Evolutionary conservation across 2,888 invertebrate genomes (phyloP).

Genomic region (Octonoba sinensis): DNA sequence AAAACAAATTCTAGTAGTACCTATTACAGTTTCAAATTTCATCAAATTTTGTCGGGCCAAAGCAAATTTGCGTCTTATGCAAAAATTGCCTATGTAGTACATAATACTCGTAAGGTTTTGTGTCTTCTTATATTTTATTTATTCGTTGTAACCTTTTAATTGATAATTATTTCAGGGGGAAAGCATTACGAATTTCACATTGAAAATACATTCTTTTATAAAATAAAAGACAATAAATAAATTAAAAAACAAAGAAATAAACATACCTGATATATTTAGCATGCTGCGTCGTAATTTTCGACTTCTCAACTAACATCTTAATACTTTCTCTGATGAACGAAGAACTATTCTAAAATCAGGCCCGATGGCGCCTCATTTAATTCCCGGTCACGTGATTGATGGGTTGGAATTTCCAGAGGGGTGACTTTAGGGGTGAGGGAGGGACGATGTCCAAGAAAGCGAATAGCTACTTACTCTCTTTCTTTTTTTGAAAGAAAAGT

Average conservation of each 20-base stretch:
- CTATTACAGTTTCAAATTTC: too few relatives aligned
- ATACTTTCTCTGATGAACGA: neutral
- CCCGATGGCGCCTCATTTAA: conserved; percentile 1
- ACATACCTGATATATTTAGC: neutral
- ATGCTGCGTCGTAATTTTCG: neutral
- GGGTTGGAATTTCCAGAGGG: conserved; percentile 6
- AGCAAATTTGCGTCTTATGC: too few relatives aligned
- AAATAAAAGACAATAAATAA: too few relatives aligned
- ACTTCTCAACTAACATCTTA: neutral
- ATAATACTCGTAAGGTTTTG: too few relatives aligned
- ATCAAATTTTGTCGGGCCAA: too few relatives aligned
- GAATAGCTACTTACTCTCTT: neutral
- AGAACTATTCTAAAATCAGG: neutral
- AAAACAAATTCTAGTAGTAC: too few relatives aligned
- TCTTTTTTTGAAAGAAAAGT: neutral
- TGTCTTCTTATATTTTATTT: too few relatives aligned
- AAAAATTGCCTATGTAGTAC: too few relatives aligned
- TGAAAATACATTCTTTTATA: too few relatives aligned
- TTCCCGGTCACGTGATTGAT: conserved; percentile 12
- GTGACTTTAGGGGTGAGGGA: neutral
- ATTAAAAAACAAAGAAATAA: neutral
- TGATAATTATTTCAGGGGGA: too few relatives aligned
- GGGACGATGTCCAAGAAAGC: neutral
- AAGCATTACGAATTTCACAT: too few relatives aligned
- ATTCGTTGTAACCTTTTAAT: too few relatives aligned